Base-by-base conservation (phyloP, 2,113 vertebrate genomes). In the Corythaeola cristata region DNA sequence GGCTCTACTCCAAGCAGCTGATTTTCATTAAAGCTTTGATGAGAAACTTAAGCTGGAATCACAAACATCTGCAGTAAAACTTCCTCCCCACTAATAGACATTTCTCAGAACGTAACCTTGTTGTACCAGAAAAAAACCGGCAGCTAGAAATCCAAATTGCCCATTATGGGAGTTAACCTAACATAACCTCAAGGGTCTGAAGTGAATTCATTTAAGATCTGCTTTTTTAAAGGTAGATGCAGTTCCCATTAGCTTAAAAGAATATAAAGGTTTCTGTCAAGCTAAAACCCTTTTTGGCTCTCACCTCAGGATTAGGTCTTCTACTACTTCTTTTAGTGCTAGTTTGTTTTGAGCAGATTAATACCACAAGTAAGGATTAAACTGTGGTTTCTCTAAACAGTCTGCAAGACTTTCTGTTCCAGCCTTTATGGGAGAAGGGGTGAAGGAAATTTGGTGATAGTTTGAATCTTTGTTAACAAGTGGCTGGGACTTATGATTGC, bases 21-120 rank as follows among this genome's bases (percentile, higher is more conserved):
- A 98, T 97, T 97, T 98, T 97, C 97, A 98, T 98, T 98, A 98
- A 93, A 96, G 75, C 87, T 97, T 98, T 97, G 98, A 98, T 98
- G 98, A 98, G 98, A 98, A 98, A 97, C 97, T 97, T 93, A 96
- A 98, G 96, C 93, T 97, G 94, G 97, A 98, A 98, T 97, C 97
- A 96, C 96, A 98, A 98, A 98, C 97, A 98, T 98, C 97, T 98
- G 98, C 97, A 97, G 92, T 90, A 96, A 98, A 97, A 98, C 97
- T 98, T 98, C 97, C 96, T 96, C 92, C 93, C 93, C 80, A 90
- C 96, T 97, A 96, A 97, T 88, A 95, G 95, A 89, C 44, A 28
- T 98, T 98, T 98, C 97, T 96, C 95, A 97, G 98, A 98, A 97
- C 86, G 96, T 97, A 98, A 97, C 96, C 84, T 96, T 93, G 95